phyloP scores from a whole-genome alignment of 1,140 invertebrate genomes.

The Telenomus remus region DNA sequence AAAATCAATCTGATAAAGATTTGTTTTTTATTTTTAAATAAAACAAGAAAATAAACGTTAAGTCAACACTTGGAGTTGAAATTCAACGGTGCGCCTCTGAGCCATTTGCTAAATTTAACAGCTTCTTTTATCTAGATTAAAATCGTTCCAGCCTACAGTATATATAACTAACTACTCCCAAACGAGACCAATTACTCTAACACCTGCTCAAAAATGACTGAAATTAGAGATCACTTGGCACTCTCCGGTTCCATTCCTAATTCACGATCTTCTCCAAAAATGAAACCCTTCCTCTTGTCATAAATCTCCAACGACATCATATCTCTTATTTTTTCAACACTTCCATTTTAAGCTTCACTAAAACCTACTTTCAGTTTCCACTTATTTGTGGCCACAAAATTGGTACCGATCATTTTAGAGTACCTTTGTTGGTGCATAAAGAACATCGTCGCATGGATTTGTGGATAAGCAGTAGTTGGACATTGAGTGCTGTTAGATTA shows the following conservation, averaged over 20 bases:
- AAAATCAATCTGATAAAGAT: too few species aligned
- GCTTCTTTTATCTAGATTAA: conserved; percentile 53
- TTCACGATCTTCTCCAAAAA: background rate
- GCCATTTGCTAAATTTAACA: conserved; percentile 42
- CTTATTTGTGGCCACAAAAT: too few species aligned
- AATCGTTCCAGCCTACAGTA: conserved; percentile 36
- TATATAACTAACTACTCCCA: conserved; percentile 18
- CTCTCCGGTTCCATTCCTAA: conserved; percentile 26
- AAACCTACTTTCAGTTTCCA: too few species aligned
- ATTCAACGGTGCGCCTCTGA: conserved; percentile 22
- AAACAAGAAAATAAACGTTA: background rate
- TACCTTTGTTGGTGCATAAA: background rate
- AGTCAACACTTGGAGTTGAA: background rate
- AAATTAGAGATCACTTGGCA: conserved; percentile 24
- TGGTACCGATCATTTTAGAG: too few species aligned
- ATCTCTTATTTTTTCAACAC: background rate
- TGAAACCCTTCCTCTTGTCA: too few species aligned
- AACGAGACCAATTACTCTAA: conserved; percentile 37
- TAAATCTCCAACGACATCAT: background rate
- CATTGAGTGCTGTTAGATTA: conserved; percentile 57
- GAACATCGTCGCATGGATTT: conserved; percentile 20
- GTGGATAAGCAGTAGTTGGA: conserved; percentile 42
- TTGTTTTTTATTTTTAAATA: too few species aligned
- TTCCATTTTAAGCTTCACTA: too few species aligned
- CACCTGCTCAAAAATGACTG: conserved; percentile 43